Evolutionary conservation across 1,140 invertebrate species (phyloP).

Genomic region (Lerema accius): DNA sequence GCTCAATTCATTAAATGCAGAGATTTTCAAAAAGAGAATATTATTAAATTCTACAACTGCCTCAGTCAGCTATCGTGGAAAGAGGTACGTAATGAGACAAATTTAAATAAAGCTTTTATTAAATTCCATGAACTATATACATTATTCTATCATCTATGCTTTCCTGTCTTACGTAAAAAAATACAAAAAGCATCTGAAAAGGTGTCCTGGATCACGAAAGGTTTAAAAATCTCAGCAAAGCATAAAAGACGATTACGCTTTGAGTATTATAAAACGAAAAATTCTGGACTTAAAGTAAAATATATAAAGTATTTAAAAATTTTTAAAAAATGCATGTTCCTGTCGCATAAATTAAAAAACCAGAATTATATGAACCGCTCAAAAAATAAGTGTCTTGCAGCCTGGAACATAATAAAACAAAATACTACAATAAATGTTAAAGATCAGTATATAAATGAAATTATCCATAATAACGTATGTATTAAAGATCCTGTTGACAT

Average conservation of each 20-base stretch:
- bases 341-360: neutral
- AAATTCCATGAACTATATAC: neutral
- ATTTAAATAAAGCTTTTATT: neutral
- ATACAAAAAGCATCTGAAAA: neutral
- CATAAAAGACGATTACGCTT: conserved; percentile 1
- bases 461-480: neutral
- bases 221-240: conserved; percentile 2
- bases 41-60: conserved; percentile 14
- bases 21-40: conserved; percentile 25
- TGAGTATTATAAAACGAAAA: neutral
- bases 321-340: too few relatives aligned
- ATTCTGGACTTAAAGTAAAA: too few relatives aligned
- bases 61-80: neutral
- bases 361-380: neutral
- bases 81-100: neutral
- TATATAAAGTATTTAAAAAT: too few relatives aligned
- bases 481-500: neutral
- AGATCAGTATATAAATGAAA: neutral
- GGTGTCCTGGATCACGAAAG: neutral
- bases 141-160: neutral
- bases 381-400: neutral
- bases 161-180: neutral
- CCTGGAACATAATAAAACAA: neutral
- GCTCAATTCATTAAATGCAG: neutral
- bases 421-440: neutral